Conservation (phyloP, 2,888 invertebrate genomes). For the Arctia plantaginis region DNA sequence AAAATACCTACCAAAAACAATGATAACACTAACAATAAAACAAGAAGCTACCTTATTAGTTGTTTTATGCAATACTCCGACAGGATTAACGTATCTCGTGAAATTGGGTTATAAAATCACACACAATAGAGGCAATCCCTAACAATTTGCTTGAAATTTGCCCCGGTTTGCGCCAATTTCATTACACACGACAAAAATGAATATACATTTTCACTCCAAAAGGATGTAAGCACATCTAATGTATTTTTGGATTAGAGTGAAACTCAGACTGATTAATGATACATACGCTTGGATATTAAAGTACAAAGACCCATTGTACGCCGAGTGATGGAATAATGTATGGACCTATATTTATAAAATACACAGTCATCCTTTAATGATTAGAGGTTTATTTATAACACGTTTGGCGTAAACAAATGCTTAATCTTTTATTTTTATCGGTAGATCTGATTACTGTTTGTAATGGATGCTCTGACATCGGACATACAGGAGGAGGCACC, state of each 20-base stretch:
- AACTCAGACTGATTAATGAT: conserved; percentile 40
- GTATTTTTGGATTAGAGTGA: conserved; percentile 1
- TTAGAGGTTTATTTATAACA: conserved; percentile 22
- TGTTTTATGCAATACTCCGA: background rate
- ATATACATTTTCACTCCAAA: background rate
- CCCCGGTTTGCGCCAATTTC: conserved; percentile 2
- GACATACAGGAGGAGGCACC: too few species aligned
- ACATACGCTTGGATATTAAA: conserved; percentile 14
- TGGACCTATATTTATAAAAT: conserved; percentile 22
- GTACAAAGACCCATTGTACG: conserved; percentile 31
- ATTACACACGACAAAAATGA: conserved; percentile 14
- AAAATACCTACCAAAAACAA: background rate
- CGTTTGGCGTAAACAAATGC: background rate
- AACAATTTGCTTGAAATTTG: background rate
- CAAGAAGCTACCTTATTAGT: background rate
- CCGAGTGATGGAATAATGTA: conserved; percentile 10
- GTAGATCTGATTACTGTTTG: too few species aligned
- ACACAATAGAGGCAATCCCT: conserved; percentile 9
- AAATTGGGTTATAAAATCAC: conserved; percentile 1
- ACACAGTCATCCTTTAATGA: conserved; percentile 29
- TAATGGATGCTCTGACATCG: too few species aligned
- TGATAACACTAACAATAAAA: background rate
- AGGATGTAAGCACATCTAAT: conserved; percentile 10
- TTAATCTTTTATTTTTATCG: background rate
- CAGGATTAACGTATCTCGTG: background rate